phyloP scores from a whole-genome alignment of 2,113 vertebrate species.

The Lepisosteus oculatus region DNA sequence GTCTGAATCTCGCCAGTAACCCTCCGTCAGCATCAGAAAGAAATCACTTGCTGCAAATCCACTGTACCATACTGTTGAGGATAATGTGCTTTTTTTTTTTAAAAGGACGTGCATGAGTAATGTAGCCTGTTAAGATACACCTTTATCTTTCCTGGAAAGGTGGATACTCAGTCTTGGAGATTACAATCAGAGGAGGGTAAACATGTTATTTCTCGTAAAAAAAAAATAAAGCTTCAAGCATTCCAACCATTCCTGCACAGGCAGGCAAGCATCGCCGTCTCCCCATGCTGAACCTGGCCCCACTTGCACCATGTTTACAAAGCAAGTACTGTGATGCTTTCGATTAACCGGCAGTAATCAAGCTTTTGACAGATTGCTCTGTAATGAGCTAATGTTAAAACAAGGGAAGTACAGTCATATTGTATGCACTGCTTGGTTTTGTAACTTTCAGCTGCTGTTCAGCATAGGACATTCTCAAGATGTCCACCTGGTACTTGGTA shows the following conservation, averaged over 20 bases:
- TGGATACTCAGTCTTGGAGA: not conserved
- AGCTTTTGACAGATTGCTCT: too few species aligned
- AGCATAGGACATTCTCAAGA: too few species aligned
- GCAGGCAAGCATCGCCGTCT: not conserved
- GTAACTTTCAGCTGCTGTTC: too few species aligned
- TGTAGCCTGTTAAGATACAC: not conserved
- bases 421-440: too few species aligned
- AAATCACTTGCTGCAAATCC: not conserved
- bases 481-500: too few species aligned
- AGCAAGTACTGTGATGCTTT: too few species aligned
- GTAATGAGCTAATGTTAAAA: too few species aligned
- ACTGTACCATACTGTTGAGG: slow-evolving; percentile 1
- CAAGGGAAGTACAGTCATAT: too few species aligned
- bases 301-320: too few species aligned
- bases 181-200: slow-evolving; percentile 8
- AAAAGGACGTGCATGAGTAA: slow-evolving; percentile 9
- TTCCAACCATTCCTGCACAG: not conserved
- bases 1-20: not conserved
- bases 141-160: not conserved
- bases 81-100: not conserved
- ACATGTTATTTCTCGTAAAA: not conserved
- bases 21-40: not conserved
- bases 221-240: not conserved
- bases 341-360: too few species aligned
- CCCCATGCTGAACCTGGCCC: not conserved